Base-by-base conservation (phyloP, 2,113 vertebrate genomes). In the Cygnus atratus region DNA sequence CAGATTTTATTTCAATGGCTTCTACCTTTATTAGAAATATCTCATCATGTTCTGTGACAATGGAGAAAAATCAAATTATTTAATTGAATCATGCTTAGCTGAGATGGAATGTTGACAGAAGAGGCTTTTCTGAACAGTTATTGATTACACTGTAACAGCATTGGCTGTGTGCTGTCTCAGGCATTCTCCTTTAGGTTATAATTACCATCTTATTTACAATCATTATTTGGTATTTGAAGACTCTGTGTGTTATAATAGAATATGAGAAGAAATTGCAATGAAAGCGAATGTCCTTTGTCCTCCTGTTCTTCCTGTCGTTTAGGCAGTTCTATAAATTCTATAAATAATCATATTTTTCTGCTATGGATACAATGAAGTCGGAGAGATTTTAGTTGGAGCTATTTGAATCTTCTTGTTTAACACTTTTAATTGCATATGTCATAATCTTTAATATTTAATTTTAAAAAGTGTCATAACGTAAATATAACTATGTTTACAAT, bases 21-120 rank as follows among this genome's bases (percentile, higher is more conserved):
- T 24, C 65, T 84, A 39, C n/a, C 22, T 95, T 87, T 89, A 81
- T 88, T 67, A 88, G 29, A 88, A 94, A 93, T 88, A 63, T 31
- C 37, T 93, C 55, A 58, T 91, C 20, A 29, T 83, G 55, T 55
- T 91, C 31, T 79, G 37, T 87, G 89, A 55, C 62, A 82, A 71
- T 17, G 72, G 26, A 85, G 76, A 52, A 92, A 92, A 93, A 88
- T 86, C 31, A 85, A 54, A 77, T 95, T 89, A 87, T 91, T 83
- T 92, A 94, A 91, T 66, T 11, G 54, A 84, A 29, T 92, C 37
- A 24, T 43, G 28, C 19, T 92, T 83, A 66, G 54, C 31, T 26
- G 50, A 75, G 59, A 33, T 55, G 35, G 35, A 87, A 94, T 57
- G 8, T 62, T 19, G 80, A 55, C 61, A 88, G 68, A 84, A 92